Percentiles rank a stretch among this genome's conserved stretches.
These are phyloP conservation scores for Cossypha heuglini DNA, from an alignment of 2,797 vertebrate genomes.

Conservation along the genomic window DNA sequence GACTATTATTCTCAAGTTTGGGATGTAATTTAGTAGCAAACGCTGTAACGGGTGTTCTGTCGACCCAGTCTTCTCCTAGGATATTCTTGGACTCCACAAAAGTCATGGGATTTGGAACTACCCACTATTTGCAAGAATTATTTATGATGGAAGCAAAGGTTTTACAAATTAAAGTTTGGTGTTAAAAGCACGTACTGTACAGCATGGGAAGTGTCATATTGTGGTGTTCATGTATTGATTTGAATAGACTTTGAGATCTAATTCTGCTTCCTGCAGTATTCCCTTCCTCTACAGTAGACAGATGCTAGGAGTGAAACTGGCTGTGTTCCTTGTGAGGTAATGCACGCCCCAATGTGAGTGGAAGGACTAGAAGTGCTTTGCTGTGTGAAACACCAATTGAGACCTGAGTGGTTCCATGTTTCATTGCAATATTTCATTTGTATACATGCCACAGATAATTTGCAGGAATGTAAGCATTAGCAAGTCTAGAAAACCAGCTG, in stretches of 20 bases:
- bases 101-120: not conserved
- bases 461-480: not conserved
- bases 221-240: not conserved
- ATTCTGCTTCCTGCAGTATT: not conserved
- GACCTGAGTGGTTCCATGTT: not conserved
- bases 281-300: not conserved
- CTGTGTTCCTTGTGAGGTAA: not conserved
- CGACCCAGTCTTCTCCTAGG: not conserved
- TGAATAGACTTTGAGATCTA: not conserved
- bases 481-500: not conserved
- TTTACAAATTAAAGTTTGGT: not conserved
- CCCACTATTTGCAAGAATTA: not conserved
- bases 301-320: not conserved
- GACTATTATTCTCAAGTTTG: slow-evolving; percentile 20
- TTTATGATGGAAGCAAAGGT: not conserved
- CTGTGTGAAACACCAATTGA: not conserved
- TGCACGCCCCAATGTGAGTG: fast-evolving
- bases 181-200: not conserved
- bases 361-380: not conserved
- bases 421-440: not conserved
- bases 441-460: not conserved
- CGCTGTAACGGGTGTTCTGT: not conserved
- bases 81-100: not conserved
- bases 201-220: not conserved
- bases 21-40: slow-evolving; percentile 17